phyloP scores from a whole-genome alignment of 2,113 vertebrate species.

The Myotis davidii region DNA sequence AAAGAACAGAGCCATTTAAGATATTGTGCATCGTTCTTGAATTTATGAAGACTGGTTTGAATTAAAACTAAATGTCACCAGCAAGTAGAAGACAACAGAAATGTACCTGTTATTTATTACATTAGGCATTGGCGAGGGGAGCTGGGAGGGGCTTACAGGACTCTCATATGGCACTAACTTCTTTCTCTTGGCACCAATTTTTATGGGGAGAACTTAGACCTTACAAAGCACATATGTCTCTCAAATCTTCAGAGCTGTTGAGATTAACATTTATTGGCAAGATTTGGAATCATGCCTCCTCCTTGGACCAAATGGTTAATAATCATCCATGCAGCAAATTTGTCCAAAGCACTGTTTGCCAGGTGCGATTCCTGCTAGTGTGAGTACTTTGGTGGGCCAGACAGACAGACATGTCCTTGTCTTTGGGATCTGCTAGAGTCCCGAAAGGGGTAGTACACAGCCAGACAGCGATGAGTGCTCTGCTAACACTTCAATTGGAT shows the following conservation, averaged over 20 bases:
- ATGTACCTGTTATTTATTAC: conserved; percentile 66
- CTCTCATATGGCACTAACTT: background rate
- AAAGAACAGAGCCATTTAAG: conserved; percentile 75
- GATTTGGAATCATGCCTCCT: background rate
- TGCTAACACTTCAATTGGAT: background rate
- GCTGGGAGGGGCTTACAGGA: background rate
- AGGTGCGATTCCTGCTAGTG: background rate
- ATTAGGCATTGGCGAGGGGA: conserved; percentile 47
- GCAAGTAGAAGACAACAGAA: conserved; percentile 60
- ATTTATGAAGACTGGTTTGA: conserved; percentile 63
- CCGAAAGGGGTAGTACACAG: background rate
- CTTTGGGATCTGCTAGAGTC: background rate
- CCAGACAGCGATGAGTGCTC: background rate
- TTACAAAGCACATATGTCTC: background rate
- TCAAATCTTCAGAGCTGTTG: conserved; percentile 19
- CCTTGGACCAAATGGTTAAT: background rate
- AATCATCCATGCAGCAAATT: background rate
- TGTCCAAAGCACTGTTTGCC: background rate
- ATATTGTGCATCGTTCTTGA: conserved; percentile 59
- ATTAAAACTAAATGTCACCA: conserved; percentile 74
- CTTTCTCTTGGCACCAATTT: background rate
- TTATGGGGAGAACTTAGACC: background rate
- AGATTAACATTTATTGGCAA: conserved; percentile 38
- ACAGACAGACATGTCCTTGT: background rate
- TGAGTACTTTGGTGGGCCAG: background rate